Evolutionary conservation across 2,797 vertebrate species (phyloP).

Genomic region (Dryobates pubescens): DNA sequence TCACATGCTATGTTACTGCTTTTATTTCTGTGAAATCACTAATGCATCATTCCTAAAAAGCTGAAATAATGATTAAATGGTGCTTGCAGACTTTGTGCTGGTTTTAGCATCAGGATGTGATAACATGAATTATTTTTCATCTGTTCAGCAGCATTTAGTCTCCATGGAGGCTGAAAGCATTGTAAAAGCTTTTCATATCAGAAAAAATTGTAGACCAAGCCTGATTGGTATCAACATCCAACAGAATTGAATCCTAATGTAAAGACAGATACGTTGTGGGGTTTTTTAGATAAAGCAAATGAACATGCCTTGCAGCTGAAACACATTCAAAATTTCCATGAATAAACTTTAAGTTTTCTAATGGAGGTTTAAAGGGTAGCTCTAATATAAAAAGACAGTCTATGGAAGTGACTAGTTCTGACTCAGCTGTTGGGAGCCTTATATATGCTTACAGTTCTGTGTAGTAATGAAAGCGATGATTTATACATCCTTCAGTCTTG

Average conservation of each 20-base stretch:
- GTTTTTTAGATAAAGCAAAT: neutral
- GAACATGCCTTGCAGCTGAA: neutral
- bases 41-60: neutral
- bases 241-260: neutral
- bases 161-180: neutral
- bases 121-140: conserved; percentile 54
- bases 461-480: neutral
- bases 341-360: neutral
- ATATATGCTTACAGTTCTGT: neutral
- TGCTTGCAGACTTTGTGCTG: conserved; percentile 10
- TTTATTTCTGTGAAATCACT: neutral
- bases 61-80: neutral
- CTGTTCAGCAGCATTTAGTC: conserved; percentile 48
- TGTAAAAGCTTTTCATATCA: conserved; percentile 29
- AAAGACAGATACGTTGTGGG: neutral
- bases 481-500: neutral
- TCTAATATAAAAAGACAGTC: neutral
- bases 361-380: neutral
- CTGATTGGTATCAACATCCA: neutral
- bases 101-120: neutral
- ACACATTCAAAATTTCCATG: neutral
- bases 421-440: neutral
- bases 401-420: neutral
- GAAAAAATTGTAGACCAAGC: neutral
- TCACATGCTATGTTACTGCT: neutral